phyloP scores from a whole-genome alignment of 2,797 vertebrate genomes.

The Meda fulgida region DNA sequence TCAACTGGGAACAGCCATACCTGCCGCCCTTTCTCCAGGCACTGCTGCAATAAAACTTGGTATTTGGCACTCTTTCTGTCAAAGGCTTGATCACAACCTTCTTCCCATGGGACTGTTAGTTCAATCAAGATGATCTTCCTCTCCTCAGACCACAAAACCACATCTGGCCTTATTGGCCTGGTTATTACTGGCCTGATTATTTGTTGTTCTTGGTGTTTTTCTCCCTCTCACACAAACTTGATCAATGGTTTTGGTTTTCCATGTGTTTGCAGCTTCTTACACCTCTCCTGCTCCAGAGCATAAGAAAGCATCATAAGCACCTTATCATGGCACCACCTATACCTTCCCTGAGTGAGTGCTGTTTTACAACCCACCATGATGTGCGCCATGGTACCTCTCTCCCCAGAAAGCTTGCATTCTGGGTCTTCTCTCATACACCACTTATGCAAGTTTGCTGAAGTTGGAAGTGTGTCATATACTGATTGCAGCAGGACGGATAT shows the following conservation, averaged over 20 bases:
- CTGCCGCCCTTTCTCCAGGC: no score
- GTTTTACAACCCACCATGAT: background rate
- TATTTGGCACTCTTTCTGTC: no score
- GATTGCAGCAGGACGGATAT: background rate
- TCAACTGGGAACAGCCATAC: no score
- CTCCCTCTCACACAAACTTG: background rate
- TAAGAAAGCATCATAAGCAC: background rate
- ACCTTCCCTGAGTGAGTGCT: background rate
- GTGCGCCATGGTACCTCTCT: background rate
- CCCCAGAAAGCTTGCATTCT: background rate
- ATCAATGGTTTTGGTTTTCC: background rate
- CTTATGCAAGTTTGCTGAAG: background rate
- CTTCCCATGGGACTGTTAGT: no score
- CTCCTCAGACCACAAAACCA: no score
- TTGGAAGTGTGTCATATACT: background rate
- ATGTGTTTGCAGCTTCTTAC: background rate
- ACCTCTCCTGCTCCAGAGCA: background rate
- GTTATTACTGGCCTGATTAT: background rate
- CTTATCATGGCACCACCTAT: background rate
- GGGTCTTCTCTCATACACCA: conserved; percentile 1
- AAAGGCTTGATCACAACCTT: no score
- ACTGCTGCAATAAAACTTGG: no score
- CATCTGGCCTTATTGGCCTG: no score
- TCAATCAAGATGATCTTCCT: no score
- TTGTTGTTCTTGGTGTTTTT: background rate